Conservation (phyloP, 2,113 vertebrate genomes). For the Seriola dumerili region DNA sequence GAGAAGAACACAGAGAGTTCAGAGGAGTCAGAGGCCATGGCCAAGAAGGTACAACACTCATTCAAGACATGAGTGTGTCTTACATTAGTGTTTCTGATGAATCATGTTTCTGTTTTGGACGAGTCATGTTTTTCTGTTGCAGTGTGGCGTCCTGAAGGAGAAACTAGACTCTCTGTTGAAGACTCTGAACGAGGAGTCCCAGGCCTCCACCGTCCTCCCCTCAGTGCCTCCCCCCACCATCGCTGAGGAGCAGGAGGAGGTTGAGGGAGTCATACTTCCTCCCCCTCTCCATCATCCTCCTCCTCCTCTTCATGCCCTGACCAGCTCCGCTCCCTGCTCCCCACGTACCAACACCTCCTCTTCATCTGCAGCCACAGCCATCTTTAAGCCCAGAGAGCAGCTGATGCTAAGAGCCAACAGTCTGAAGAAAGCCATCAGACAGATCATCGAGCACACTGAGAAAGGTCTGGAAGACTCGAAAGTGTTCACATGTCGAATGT, state of each 20-base stretch:
- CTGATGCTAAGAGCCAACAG: constrained; percentile 98
- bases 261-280: constrained; percentile 79
- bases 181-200: constrained; percentile 94
- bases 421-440: constrained; percentile 97
- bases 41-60: constrained; percentile 89
- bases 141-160: constrained; percentile 96
- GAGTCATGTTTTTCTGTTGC: not conserved
- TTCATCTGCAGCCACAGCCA: constrained; percentile 77
- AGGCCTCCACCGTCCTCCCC: constrained; percentile 87
- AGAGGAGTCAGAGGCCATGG: constrained; percentile 94
- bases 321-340: constrained; percentile 74
- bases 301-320: not conserved
- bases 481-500: no score
- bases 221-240: constrained; percentile 92
- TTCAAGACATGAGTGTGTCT: no score
- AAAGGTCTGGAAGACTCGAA: constrained; percentile 87
- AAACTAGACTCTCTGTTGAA: constrained; percentile 95
- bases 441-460: constrained; percentile 98
- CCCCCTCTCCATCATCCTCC: constrained; percentile 65
- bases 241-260: constrained; percentile 91
- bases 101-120: no score
- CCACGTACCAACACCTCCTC: constrained; percentile 70
- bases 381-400: constrained; percentile 95
- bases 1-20: constrained; percentile 94
- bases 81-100: no score